Percentiles rank a stretch among this genome's conserved stretches.
phyloP scores from a whole-genome alignment of 2,888 invertebrate genomes.

The Peribatodes rhomboidaria region DNA sequence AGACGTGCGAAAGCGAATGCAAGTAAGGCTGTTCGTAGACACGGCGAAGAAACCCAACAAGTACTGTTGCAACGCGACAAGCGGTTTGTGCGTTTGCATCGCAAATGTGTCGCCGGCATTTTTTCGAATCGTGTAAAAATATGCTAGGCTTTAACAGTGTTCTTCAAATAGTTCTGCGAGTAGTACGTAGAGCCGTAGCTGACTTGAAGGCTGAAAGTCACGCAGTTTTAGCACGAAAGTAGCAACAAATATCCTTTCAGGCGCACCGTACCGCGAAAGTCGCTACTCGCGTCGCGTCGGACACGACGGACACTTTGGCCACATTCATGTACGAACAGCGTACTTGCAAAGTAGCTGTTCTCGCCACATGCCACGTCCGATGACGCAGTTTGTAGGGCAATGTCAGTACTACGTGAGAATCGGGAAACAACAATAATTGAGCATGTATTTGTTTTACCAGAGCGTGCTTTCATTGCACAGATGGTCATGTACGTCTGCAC shows the following conservation, averaged over 20 bases:
- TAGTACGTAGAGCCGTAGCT: too few relatives aligned
- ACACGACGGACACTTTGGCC: too few relatives aligned
- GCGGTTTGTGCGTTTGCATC: neutral
- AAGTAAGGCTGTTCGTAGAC: conserved; percentile 11
- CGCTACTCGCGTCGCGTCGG: neutral
- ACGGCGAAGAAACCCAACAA: neutral
- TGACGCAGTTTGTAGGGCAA: conserved; percentile 58
- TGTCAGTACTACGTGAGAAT: conserved; percentile 61
- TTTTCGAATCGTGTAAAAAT: neutral
- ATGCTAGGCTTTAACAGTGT: too few relatives aligned
- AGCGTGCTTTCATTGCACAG: conserved; percentile 37
- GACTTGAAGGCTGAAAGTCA: too few relatives aligned
- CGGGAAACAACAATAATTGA: conserved; percentile 38
- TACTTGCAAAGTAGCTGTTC: conserved; percentile 8
- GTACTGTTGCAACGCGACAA: neutral
- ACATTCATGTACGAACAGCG: conserved; percentile 2
- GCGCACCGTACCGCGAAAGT: too few relatives aligned
- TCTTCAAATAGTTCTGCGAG: too few relatives aligned
- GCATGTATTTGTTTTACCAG: conserved; percentile 24
- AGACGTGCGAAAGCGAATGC: conserved; percentile 37
- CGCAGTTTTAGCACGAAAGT: neutral
- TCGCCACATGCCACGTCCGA: conserved; percentile 47
- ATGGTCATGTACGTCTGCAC: conserved; percentile 27
- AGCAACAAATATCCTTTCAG: neutral
- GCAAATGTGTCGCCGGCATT: neutral